Percentiles rank a stretch among this genome's conserved stretches.
phyloP scores from a whole-genome alignment of 2,113 vertebrate genomes.

The human (Homo sapiens) region DNA sequence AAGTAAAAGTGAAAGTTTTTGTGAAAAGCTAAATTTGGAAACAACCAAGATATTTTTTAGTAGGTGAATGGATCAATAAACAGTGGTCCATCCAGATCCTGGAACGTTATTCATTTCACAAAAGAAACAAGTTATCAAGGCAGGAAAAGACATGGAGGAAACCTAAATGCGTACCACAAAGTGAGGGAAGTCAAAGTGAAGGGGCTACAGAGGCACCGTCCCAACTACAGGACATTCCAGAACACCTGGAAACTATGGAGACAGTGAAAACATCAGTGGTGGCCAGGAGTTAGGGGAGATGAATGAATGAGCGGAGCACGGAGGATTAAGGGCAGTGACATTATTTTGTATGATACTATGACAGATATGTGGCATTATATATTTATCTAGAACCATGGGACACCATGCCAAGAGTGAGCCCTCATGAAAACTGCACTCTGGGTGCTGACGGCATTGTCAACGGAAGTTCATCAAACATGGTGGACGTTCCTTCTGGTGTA shows the following conservation, averaged over 20 bases:
- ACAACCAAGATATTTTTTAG: background rate
- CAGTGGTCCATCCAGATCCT: background rate
- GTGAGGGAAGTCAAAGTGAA: background rate
- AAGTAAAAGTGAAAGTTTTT: background rate
- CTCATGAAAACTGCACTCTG: background rate
- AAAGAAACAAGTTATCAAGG: background rate
- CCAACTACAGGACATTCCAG: background rate
- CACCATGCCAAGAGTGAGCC: background rate
- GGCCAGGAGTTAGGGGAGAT: background rate
- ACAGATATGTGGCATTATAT: background rate
- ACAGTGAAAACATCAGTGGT: background rate
- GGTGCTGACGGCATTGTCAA: background rate
- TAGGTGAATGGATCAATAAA: background rate
- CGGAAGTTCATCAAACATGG: accelerated
- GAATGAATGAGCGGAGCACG: background rate
- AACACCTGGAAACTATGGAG: background rate
- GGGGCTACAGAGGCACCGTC: too few species aligned
- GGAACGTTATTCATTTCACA: background rate
- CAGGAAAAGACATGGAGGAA: background rate
- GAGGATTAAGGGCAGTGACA: background rate
- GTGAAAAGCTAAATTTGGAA: background rate
- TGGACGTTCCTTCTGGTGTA: too few species aligned
- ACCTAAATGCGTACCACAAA: background rate
- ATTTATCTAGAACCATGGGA: background rate
- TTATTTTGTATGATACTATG: background rate